phyloP scores from a whole-genome alignment of 2,113 vertebrate species.

The Eretmochelys imbricata region DNA sequence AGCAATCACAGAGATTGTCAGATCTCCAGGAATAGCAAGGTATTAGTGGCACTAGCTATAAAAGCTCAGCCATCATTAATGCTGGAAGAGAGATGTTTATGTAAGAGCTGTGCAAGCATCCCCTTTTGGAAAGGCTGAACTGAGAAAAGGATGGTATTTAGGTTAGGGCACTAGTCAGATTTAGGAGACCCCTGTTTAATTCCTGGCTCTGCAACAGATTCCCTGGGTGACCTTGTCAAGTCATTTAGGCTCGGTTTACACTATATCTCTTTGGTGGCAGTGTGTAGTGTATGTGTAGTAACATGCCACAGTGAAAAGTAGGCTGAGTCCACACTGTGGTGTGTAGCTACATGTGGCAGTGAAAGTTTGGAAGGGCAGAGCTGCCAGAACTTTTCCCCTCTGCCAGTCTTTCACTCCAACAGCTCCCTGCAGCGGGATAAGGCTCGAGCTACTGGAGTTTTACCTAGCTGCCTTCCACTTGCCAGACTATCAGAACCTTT shows the following conservation, averaged over 20 bases:
- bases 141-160: neutral
- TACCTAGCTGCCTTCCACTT: neutral
- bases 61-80: constrained; percentile 72
- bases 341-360: neutral
- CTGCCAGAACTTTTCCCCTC: neutral
- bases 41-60: constrained; percentile 53
- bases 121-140: neutral
- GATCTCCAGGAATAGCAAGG: constrained; percentile 77
- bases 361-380: neutral
- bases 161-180: neutral
- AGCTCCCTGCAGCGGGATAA: neutral
- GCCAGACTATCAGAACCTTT: neutral
- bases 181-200: neutral
- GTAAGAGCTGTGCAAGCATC: neutral
- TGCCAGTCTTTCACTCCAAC: neutral
- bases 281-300: neutral
- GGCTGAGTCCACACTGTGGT: neutral
- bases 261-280: neutral
- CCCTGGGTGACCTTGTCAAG: neutral
- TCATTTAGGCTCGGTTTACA: neutral
- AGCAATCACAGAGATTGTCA: constrained; percentile 84
- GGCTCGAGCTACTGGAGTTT: neutral
- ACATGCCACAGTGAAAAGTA: neutral
- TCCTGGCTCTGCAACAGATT: neutral
- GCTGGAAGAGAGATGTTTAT: constrained; percentile 45